phyloP scores from a whole-genome alignment of 2,797 vertebrate genomes.

The Rhinichthys osculus region DNA sequence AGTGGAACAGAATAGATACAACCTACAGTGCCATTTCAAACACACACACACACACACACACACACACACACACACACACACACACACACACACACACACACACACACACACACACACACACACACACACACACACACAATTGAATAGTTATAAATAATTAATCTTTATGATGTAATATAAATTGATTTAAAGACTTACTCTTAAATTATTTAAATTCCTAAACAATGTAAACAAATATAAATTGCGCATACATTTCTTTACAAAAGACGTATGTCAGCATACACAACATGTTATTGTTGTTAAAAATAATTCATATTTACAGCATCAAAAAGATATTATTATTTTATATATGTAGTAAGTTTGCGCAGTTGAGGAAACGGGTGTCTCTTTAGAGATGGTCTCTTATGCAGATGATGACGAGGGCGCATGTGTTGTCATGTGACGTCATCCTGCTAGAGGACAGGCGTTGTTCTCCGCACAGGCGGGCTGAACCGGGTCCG shows the following conservation, averaged over 20 bases:
- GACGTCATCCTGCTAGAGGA: conserved; percentile 77
- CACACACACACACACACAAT: not conserved
- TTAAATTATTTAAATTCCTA: not conserved
- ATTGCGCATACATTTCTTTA: not conserved
- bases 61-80: too few relatives aligned
- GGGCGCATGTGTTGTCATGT: conserved; percentile 55
- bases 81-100: too few relatives aligned
- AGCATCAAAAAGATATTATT: not conserved
- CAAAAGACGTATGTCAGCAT: not conserved
- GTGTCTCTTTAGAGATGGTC: conserved; percentile 21
- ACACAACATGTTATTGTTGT: not conserved
- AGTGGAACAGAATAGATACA: not conserved
- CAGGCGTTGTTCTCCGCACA: conserved; percentile 62
- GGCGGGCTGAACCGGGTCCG: conserved; percentile 12
- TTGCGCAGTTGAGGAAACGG: not conserved
- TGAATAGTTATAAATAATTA: not conserved
- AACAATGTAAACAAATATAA: not conserved
- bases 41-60: not conserved
- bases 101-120: too few relatives aligned
- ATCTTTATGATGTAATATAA: not conserved
- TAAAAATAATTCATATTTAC: too few relatives aligned
- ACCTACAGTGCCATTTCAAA: not conserved
- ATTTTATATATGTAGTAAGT: not conserved
- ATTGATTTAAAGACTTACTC: not conserved
- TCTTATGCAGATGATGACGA: conserved; percentile 6